Conservation (phyloP, 2,888 invertebrate species). For the Drosophila dives region DNA sequence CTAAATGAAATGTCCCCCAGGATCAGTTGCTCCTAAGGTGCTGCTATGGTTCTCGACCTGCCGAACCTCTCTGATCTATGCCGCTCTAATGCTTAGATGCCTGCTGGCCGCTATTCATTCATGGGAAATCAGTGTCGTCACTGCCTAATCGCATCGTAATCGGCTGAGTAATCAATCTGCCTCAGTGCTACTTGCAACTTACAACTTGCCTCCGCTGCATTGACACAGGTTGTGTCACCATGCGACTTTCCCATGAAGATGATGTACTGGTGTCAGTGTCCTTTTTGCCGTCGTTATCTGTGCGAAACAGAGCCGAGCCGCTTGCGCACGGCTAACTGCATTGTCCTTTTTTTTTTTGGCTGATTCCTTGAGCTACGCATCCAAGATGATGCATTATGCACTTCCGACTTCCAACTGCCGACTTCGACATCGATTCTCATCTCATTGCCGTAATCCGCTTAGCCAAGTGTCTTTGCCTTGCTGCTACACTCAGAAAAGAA, state of each 20-base stretch:
- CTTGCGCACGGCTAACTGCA: slow-evolving; percentile 82
- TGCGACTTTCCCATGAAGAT: slow-evolving; percentile 54
- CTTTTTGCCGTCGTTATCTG: slow-evolving; percentile 82
- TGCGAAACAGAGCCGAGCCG: slow-evolving; percentile 74
- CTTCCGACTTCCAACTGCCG: slow-evolving; percentile 59
- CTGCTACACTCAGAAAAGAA: neutral
- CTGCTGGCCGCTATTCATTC: slow-evolving; percentile 47
- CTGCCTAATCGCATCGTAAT: slow-evolving; percentile 62
- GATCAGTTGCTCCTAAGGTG: neutral
- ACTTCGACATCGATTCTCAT: slow-evolving; percentile 50
- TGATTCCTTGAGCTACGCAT: slow-evolving; percentile 48
- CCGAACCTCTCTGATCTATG: neutral
- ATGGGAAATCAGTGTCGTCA: slow-evolving; percentile 59
- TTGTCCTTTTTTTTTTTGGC: slow-evolving; percentile 72
- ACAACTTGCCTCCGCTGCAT: slow-evolving; percentile 73
- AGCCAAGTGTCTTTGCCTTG: slow-evolving; percentile 68
- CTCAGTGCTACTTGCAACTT: slow-evolving; percentile 45
- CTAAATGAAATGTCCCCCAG: slow-evolving; percentile 47
- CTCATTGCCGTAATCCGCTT: slow-evolving; percentile 64
- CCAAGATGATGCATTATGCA: slow-evolving; percentile 78
- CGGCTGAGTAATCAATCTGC: slow-evolving; percentile 74
- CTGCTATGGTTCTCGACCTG: neutral
- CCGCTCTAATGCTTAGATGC: slow-evolving; percentile 1
- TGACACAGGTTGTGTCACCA: slow-evolving; percentile 73
- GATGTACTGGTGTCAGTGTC: slow-evolving; percentile 56